Base-by-base conservation (phyloP, 1,140 invertebrate genomes). In the Chlorops oryzae region DNA sequence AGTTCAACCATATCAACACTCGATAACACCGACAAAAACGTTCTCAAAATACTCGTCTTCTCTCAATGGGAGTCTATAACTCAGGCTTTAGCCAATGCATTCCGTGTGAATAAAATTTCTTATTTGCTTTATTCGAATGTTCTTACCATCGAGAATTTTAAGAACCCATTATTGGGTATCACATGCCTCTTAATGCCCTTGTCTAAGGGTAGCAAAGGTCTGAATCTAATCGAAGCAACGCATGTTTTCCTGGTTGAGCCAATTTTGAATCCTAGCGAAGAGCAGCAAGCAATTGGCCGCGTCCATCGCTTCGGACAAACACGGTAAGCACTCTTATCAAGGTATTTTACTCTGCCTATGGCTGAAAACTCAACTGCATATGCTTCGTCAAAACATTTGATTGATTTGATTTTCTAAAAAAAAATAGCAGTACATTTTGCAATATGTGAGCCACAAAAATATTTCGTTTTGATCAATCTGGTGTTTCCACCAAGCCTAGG, bases 281-380 rank as follows among this genome's bases (percentile, higher is more conserved):
- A 89, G 59, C 61, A 82, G 4, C 88, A 91, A 73, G 88, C 87
- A 3, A 83, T 91, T 47, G 87, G 86, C 1, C 72, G 88, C 54
- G 77, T 91, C 9, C 84, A 90, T 72, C 75, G 88, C 28, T 88
- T 91, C 57, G 88, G 88, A 0, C 88, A 91, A 72, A 86, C 78
- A 0, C 87, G 77, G 81, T 80, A 56, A 61, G 56, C 63, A 32
- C 1, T 38, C 46, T 32, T 35, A 25, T 23, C 10, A 42, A 27
- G 47, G 21, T 13, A 24, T n/a, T n/a, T n/a, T n/a, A n/a, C n/a
- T n/a, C n/a, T n/a, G n/a, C n/a, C n/a, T n/a, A n/a, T n/a, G n/a
- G n/a, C n/a, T n/a, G n/a, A n/a, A n/a, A n/a, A n/a, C n/a, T n/a
- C n/a, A n/a, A n/a, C n/a, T n/a, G n/a, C n/a, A n/a, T n/a, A n/a